Base-by-base conservation (phyloP, 1,140 invertebrate species). In the Pseudachorutes palmiensis region DNA sequence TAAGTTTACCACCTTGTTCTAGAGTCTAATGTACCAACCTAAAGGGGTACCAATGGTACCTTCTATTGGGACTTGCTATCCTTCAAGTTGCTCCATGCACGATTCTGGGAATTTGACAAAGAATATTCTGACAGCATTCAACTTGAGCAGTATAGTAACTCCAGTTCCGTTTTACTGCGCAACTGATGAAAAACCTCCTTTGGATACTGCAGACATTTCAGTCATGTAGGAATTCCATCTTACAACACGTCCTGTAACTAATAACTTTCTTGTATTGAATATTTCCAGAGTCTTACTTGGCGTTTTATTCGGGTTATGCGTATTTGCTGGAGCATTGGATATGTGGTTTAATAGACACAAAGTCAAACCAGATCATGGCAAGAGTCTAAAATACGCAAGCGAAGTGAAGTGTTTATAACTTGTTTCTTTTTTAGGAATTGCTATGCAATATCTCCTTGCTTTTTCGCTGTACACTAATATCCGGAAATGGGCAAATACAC, bases 381-480 rank as follows among this genome's bases (percentile, higher is more conserved):
- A 16, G 5, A 57, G 14, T 58, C 3, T 24, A 12, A 32, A n/a
- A 9, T 26, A 12, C 60, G 41, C 12, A 12, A 26, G 22, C 22
- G 14, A 14, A 36, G 16, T 36, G n/a, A 36, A 45, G 3, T 26
- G 3, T 33, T n/a, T 45, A 63, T 61, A 61, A 19, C 5, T 30
- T 31, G 3, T 61, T 33, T 24, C 24, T 55, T 14, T 51, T n/a
- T 22, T 63, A 62, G 60, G 67, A 16, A 16, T 66, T 22, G 68
- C 28, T 2, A 48, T 62, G 2, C 64, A 72, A 49, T 45, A 57
- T 32, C 24, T 72, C 30, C 32, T 69, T 29, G 63, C 76, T 0
- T 82, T 83, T 66, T 83, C 82, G 0, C 24, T 81, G 1, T 80
- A 81, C 61, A 78, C 78, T 0, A 83, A 83, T 66, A 78, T 76